phyloP scores from a whole-genome alignment of 2,888 invertebrate genomes.

The Sesamia inferens region DNA sequence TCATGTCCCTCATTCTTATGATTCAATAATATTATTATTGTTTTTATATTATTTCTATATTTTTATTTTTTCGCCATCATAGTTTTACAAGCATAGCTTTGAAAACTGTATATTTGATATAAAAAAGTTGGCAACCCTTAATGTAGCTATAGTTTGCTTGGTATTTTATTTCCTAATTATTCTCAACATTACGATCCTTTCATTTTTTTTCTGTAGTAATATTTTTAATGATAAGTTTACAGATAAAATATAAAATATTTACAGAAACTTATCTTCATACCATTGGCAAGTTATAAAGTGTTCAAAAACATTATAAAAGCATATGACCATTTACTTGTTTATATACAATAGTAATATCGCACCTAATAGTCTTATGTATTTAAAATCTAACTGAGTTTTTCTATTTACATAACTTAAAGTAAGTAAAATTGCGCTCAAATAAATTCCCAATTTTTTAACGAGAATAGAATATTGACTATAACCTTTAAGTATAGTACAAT shows the following conservation, averaged over 20 bases:
- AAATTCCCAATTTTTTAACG: conserved; percentile 39
- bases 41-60: too few species aligned
- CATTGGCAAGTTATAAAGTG: not conserved
- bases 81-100: not conserved
- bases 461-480: conserved; percentile 23
- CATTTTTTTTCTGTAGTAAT: conserved; percentile 10
- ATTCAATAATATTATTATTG: too few species aligned
- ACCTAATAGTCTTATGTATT: not conserved
- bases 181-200: not conserved
- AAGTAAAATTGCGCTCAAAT: conserved; percentile 32
- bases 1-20: too few species aligned
- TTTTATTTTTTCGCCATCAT: not conserved
- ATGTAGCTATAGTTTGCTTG: conserved; percentile 39
- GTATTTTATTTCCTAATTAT: conserved; percentile 4
- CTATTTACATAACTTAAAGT: conserved; percentile 24
- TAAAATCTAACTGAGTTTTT: conserved; percentile 8
- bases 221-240: conserved; percentile 8
- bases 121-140: not conserved
- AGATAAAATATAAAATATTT: not conserved
- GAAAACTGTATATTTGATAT: not conserved
- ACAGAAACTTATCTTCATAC: not conserved
- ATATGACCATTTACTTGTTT: conserved; percentile 4
- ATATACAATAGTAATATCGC: not conserved
- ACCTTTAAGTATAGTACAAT: not conserved
- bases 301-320: not conserved